Evolutionary conservation across 1,140 invertebrate genomes (phyloP).

Genomic region (Nylanderia fulva): DNA sequence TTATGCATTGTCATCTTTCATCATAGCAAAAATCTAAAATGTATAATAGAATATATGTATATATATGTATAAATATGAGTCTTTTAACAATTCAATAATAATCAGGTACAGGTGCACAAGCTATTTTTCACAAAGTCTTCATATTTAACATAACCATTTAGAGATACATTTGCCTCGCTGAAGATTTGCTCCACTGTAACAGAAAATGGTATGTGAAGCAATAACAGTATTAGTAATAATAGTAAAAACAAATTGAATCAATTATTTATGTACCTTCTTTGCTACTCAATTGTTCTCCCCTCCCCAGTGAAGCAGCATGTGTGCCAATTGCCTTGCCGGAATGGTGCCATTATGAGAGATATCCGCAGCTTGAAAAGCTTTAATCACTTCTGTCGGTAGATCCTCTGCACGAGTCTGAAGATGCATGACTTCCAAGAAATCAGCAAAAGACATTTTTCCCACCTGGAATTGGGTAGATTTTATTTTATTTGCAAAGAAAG

Average conservation of each 20-base stretch:
- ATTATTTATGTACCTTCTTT: constrained; percentile 90
- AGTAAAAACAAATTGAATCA: constrained; percentile 22
- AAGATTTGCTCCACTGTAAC: constrained; percentile 96
- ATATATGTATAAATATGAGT: background rate
- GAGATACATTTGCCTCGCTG: constrained; percentile 95
- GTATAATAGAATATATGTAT: constrained; percentile 6
- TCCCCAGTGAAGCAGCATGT: constrained; percentile 96
- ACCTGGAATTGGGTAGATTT: constrained; percentile 85
- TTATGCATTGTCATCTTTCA: background rate
- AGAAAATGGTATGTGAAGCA: constrained; percentile 60
- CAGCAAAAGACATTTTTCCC: constrained; percentile 98
- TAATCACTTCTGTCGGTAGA: constrained; percentile 94
- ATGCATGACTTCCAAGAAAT: constrained; percentile 98
- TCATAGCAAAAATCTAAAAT: constrained; percentile 7
- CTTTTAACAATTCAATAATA: constrained; percentile 90
- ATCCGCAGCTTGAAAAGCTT: constrained; percentile 96
- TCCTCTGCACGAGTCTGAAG: constrained; percentile 95
- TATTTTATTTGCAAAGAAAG: no score
- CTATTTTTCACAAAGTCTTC: constrained; percentile 97
- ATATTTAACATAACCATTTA: constrained; percentile 94
- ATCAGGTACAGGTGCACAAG: constrained; percentile 97
- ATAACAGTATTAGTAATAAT: background rate
- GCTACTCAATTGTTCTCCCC: constrained; percentile 95
- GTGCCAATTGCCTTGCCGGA: constrained; percentile 93
- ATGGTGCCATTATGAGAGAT: constrained; percentile 91